phyloP scores from a whole-genome alignment of 30 jellyfish, hydroid and myxozoan species.

The Hydra vulgaris region DNA sequence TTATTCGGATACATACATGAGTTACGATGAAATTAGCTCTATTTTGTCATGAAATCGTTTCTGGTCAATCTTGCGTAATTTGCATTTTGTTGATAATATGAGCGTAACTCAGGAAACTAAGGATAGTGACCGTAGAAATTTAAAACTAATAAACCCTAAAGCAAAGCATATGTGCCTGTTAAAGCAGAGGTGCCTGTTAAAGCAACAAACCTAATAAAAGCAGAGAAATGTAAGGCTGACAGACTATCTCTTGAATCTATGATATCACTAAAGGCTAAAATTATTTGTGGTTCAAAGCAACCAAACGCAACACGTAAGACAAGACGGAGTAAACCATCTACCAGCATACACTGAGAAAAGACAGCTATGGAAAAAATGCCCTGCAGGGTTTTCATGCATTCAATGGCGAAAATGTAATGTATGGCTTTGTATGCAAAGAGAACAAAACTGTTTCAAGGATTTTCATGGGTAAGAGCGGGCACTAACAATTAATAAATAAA shows the following conservation, averaged over 20 bases:
- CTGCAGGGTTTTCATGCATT: too few species aligned
- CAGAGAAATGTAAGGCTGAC: slow-evolving; percentile 2
- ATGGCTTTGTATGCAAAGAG: too few species aligned
- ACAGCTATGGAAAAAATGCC: too few species aligned
- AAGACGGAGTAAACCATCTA: too few species aligned
- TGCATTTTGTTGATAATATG: neutral
- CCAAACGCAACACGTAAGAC: too few species aligned
- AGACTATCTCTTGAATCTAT: slow-evolving; percentile 20
- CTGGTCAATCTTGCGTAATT: slow-evolving; percentile 1
- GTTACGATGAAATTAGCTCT: slow-evolving; percentile 11
- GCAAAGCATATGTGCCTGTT: slow-evolving; percentile 18
- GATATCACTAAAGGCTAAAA: too few species aligned
- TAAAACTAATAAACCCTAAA: neutral
- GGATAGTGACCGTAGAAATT: neutral
- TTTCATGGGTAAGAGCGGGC: too few species aligned
- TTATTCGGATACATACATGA: neutral
- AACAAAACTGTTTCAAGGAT: too few species aligned
- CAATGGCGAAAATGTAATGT: too few species aligned
- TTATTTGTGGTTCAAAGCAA: too few species aligned
- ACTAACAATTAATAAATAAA: too few species aligned
- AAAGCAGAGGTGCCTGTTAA: neutral
- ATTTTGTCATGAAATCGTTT: neutral
- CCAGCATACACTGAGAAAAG: too few species aligned
- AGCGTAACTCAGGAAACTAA: neutral
- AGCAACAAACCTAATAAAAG: neutral